These are phyloP conservation scores for Melanotaenia nigrans DNA, from an alignment of 2,797 vertebrate genomes.

Conservation along the genomic window DNA sequence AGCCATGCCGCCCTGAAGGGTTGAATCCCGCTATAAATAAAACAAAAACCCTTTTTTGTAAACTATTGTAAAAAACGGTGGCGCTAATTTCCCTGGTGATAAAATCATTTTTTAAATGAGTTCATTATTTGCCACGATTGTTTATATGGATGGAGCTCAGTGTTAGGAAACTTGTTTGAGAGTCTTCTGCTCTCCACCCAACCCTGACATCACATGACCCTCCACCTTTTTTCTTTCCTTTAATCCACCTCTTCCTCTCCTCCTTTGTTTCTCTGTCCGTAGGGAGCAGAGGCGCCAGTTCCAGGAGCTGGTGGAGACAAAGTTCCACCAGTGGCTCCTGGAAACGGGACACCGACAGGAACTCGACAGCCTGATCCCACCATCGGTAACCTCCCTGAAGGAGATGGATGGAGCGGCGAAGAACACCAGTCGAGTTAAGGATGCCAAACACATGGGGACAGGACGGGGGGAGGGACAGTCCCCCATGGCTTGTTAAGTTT, in stretches of 20 bases:
- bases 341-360: conserved; percentile 89
- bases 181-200: too few species aligned
- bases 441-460: conserved; percentile 19
- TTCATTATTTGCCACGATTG: too few species aligned
- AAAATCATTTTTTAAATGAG: too few species aligned
- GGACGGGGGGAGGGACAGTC: conserved; percentile 43
- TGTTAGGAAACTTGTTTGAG: too few species aligned
- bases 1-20: too few species aligned
- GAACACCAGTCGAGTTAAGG: conserved; percentile 34
- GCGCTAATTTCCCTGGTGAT: too few species aligned
- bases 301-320: conserved; percentile 89
- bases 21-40: too few species aligned
- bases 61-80: too few species aligned
- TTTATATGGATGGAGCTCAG: too few species aligned
- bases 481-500: conserved; percentile 50
- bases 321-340: conserved; percentile 94
- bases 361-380: conserved; percentile 90
- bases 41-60: too few species aligned
- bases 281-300: conserved; percentile 92
- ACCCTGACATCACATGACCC: too few species aligned
- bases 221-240: neutral
- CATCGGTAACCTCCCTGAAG: conserved; percentile 28
- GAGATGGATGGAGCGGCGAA: conserved; percentile 58
- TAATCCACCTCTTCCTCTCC: neutral
- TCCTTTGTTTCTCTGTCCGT: conserved; percentile 9